These are phyloP conservation scores for Philypnodon macrostomus DNA, from an alignment of 2,797 vertebrate genomes.

Conservation along the genomic window DNA sequence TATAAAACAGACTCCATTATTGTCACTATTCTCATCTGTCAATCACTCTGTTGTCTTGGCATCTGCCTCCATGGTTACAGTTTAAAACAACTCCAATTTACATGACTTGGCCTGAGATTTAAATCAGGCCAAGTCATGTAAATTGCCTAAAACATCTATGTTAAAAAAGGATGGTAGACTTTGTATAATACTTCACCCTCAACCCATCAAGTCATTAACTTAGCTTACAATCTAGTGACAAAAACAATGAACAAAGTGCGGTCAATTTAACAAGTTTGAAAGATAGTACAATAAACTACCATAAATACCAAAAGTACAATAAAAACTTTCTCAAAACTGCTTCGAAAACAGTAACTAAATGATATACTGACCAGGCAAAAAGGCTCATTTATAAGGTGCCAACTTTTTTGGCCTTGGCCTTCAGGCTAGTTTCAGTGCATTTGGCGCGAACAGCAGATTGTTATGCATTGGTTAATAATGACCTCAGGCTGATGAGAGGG, in stretches of 20 bases:
- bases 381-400: constrained; percentile 1
- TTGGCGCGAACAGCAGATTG: constrained; percentile 9
- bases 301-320: too few species aligned
- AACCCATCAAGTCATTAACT: too few species aligned
- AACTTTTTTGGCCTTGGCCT: neutral
- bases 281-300: too few species aligned
- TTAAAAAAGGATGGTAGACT: too few species aligned
- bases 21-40: constrained; percentile 33
- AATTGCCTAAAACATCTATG: too few species aligned
- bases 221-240: too few species aligned
- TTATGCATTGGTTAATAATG: constrained; percentile 15
- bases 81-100: constrained; percentile 10
- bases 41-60: constrained; percentile 29
- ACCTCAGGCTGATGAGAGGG: constrained; percentile 9
- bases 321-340: too few species aligned
- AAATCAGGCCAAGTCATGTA: constrained; percentile 8
- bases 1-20: constrained; percentile 20
- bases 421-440: neutral
- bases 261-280: too few species aligned
- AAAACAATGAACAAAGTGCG: too few species aligned
- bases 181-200: too few species aligned
- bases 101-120: too few species aligned
- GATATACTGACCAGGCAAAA: neutral
- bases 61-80: constrained; percentile 8
- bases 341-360: neutral